Base-by-base conservation (phyloP, 2,797 vertebrate genomes). In the Sternotherus odoratus region DNA sequence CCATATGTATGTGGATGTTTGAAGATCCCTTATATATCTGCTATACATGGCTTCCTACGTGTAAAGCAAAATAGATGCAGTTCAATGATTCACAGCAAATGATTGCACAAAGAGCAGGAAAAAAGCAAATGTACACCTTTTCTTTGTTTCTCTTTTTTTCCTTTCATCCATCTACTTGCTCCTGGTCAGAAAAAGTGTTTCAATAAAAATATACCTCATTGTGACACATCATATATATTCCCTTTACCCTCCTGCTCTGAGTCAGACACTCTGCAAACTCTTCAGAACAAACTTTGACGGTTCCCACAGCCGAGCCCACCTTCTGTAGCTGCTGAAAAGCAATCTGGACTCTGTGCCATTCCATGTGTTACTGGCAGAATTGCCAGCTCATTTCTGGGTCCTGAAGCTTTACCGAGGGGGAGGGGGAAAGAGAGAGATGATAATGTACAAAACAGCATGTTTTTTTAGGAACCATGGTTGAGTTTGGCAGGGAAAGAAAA, bases 351-450 rank as follows among this genome's bases (percentile, higher is more conserved):
- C 21, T 13, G 1, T 1, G 26, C 24, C 30, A 12, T 57, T 84
- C 84, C 74, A 12, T 0, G 39, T 7, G 1, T 82, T 84, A 48
- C 26, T 7, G 5, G 77, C 57, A 91, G 69, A 81, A 56, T 28
- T 89, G 23, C 79, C 77, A 91, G 53, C 75, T 74, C 66, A 4
- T 1, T 48, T 49, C 48, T 57, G 77, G 13, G 33, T 46, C 92
- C 77, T 13, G 2, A 6, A 83, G 51, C 60, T 33, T 57, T 48
- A 23, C n/a, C 12, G 63, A 36, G 36, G n/a, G 0, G 0, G 39
- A 77, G 50, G 54, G 23, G 24, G 26, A 36, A 15, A n/a, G 13
- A 91, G 72, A 26, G 77, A 24, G 28, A 90, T 23, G 11, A 13
- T 2, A 21, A 84, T 77, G 46, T 6, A 3, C 39, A 39, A 51